A percentile compares a stretch with the other conserved stretches of the same genome.
phyloP scores from a whole-genome alignment of 2,888 invertebrate species.

The Lamproptera curius region DNA sequence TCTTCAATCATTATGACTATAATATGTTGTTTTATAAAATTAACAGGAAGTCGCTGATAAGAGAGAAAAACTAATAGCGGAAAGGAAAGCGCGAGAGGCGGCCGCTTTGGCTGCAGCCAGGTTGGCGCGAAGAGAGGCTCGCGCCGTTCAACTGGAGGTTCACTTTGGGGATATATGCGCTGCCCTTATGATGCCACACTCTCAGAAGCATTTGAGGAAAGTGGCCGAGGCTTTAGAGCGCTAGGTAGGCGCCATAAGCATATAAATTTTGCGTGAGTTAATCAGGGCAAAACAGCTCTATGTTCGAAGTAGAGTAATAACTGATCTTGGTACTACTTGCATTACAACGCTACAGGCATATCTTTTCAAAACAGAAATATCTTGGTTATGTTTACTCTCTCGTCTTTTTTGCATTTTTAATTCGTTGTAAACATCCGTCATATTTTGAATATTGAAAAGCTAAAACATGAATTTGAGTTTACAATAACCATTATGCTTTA shows the following conservation, averaged over 20 bases:
- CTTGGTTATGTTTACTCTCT: no score
- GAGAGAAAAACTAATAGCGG: constrained; percentile 44
- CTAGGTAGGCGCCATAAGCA: constrained; percentile 38
- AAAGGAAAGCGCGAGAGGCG: constrained; percentile 49
- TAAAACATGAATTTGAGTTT: no score
- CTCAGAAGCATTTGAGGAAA: constrained; percentile 63
- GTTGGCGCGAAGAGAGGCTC: constrained; percentile 64
- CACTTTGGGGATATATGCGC: constrained; percentile 72
- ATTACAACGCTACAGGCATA: no score
- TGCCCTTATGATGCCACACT: constrained; percentile 72
- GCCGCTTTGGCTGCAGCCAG: constrained; percentile 65
- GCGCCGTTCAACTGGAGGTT: constrained; percentile 70
- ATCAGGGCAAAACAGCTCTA: not conserved
- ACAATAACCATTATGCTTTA: no score
- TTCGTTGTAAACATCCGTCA: no score
- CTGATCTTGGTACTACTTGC: no score
- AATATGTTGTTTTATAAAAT: no score
- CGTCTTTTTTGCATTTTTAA: no score
- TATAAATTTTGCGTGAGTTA: not conserved
- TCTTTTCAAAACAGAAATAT: no score
- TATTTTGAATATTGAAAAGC: no score
- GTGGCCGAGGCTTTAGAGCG: constrained; percentile 57
- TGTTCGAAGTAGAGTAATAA: no score
- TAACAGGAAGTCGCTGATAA: constrained; percentile 55
- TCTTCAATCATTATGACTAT: no score